These are phyloP conservation scores for Poeciliopsis turrubarensis DNA, from an alignment of 2,113 vertebrate species.

Conservation along the genomic window DNA sequence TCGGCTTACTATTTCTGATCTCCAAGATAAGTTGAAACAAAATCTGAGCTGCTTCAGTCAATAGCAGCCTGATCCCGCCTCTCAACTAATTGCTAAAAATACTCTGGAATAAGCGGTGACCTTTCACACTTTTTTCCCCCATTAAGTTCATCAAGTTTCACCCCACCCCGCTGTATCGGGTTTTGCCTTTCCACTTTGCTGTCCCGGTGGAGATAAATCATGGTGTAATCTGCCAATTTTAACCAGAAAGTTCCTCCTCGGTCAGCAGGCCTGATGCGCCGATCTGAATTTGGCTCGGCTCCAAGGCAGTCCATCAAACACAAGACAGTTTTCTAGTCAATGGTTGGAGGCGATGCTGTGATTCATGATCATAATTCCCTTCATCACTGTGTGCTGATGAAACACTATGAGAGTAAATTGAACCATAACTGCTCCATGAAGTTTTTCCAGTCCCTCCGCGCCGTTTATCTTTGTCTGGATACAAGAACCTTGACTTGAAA, in stretches of 20 bases:
- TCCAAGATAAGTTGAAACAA: not conserved
- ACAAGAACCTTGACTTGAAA: constrained; percentile 5
- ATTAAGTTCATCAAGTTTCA: constrained; percentile 49
- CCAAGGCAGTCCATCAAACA: constrained; percentile 35
- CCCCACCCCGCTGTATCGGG: constrained; percentile 42
- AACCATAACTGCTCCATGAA: constrained; percentile 30
- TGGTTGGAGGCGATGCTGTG: constrained; percentile 34
- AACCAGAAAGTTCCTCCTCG: constrained; percentile 37
- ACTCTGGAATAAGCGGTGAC: constrained; percentile 56
- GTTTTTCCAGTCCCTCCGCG: constrained; percentile 9
- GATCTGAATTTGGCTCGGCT: constrained; percentile 25
- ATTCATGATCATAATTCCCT: constrained; percentile 44
- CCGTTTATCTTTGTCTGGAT: constrained; percentile 18
- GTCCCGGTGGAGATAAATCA: constrained; percentile 51
- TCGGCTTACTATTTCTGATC: constrained; percentile 9
- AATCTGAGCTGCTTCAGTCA: constrained; percentile 25
- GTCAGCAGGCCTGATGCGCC: constrained; percentile 24
- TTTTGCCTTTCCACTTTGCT: constrained; percentile 34
- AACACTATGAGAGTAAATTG: constrained; percentile 14
- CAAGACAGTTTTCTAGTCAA: constrained; percentile 26
- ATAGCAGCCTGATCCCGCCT: constrained; percentile 16
- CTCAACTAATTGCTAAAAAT: constrained; percentile 61
- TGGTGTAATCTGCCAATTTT: constrained; percentile 43
- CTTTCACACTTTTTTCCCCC: constrained; percentile 41
- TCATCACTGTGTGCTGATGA: constrained; percentile 34